Base-by-base conservation (phyloP, 2,113 vertebrate genomes). In the Diadophis punctatus region DNA sequence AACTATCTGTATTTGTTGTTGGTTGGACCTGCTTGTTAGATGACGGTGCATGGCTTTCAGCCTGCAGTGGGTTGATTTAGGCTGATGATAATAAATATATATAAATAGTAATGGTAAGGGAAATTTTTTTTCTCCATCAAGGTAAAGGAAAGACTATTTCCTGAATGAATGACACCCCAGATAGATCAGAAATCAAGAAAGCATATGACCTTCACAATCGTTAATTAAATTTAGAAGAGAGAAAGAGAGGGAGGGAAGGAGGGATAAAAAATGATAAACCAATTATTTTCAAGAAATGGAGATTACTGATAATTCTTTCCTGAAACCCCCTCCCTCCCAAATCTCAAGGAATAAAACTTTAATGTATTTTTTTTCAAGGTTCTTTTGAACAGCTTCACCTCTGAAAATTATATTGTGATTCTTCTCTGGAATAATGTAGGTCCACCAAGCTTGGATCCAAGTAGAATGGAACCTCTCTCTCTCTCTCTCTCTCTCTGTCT, bases 101-200 rank as follows among this genome's bases (percentile, higher is more conserved):
- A 93, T 87, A 74, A 39, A 48, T 93, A 86, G 46, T 20, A 8
- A 25, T 16, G 53, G 53, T n/a, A 80, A 85, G 53, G 88, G 68
- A 93, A 96, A 27, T 63, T 88, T 94, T 95, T 94, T 86, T 74
- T 93, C 92, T 94, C 93, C 91, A 94, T 95, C 89, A 86, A 96
- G 96, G 96, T 97, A 97, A 96, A 96, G 95, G 94, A 94, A 95
- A 87, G 95, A 90, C 93, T 91, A 94, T 96, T 95, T 96, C 96
- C 87, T 0, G 89, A 94, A 94, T 92, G 94, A 96, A 93, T 94
- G 96, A 95, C 95, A 97, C 0, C 0, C 53, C 58, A 85, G 85
- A 92, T 87, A 18, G 93, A 94, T 96, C 93, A 94, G 93, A 96
- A 96, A 96, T 96, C 93, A 89, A 95, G 95, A 96, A 97, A 63